Percentiles rank a stretch among this genome's conserved stretches.
These are phyloP conservation scores for Rhinopithecus roxellana DNA, from an alignment of 2,113 vertebrate genomes.

Conservation along the genomic window DNA sequence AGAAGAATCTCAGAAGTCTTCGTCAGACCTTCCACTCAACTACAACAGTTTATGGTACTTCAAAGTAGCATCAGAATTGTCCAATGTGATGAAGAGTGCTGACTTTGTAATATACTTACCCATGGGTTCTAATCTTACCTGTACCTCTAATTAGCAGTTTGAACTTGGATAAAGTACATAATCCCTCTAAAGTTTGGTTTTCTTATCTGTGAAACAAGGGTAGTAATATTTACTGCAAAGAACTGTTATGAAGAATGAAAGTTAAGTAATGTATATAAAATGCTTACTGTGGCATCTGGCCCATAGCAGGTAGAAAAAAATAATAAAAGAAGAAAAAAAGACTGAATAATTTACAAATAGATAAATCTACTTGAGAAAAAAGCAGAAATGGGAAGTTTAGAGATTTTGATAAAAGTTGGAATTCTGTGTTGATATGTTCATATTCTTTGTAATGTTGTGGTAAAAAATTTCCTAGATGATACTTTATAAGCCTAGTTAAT, in stretches of 20 bases:
- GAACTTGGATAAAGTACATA: neutral
- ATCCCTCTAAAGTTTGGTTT: neutral
- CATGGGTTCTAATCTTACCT: neutral
- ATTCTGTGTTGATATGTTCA: neutral
- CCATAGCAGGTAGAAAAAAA: neutral
- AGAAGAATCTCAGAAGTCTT: neutral
- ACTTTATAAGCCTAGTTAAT: slow-evolving; percentile 21
- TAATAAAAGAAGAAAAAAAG: neutral
- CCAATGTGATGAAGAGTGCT: neutral
- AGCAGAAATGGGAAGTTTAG: neutral
- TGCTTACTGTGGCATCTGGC: neutral
- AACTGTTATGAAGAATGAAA: neutral
- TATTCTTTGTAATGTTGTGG: neutral
- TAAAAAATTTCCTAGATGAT: neutral
- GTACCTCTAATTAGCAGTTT: neutral
- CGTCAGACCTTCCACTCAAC: neutral
- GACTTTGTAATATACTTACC: neutral
- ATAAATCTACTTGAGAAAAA: neutral
- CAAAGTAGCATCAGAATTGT: neutral
- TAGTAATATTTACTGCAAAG: neutral
- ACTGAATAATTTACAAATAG: neutral
- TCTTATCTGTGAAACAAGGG: neutral
- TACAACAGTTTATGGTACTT: neutral
- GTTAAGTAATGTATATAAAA: neutral
- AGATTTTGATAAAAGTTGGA: neutral